phyloP scores from a whole-genome alignment of 23 tunicate species.

The Pegea sp. region DNA sequence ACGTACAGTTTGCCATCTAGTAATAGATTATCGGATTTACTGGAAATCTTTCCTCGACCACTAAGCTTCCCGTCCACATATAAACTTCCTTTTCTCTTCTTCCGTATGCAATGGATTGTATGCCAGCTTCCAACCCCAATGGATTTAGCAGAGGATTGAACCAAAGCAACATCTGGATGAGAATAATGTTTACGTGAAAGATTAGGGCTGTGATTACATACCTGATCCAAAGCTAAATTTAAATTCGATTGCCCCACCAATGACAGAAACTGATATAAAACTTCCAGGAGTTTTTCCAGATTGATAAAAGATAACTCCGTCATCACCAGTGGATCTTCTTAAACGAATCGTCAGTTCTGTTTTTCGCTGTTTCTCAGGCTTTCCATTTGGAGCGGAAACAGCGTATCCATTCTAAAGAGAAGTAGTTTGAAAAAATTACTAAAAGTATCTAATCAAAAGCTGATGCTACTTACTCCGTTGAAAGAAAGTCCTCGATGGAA shows the following conservation, averaged over 20 bases:
- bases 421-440: no score
- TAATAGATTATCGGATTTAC: conserved; percentile 9
- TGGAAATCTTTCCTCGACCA: conserved; percentile 22
- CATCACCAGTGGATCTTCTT: conserved; percentile 19
- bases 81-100: conserved; percentile 22
- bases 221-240: conserved; percentile 55
- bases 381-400: background rate
- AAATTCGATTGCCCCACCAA: conserved; percentile 47
- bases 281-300: conserved; percentile 5
- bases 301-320: conserved; percentile 50
- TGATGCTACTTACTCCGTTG: no score
- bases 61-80: conserved; percentile 37
- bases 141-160: conserved; percentile 11
- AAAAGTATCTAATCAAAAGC: no score
- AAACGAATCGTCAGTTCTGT: conserved; percentile 10
- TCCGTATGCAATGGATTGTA: conserved; percentile 24
- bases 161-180: background rate
- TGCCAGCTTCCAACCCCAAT: conserved; percentile 55
- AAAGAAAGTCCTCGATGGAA: no score
- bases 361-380: background rate
- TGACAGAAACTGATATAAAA: conserved; percentile 33
- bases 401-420: background rate
- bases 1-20: conserved; percentile 29
- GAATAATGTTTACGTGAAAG: background rate
- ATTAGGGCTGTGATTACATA: conserved; percentile 1